These are phyloP conservation scores for Hipparchia semele DNA, from an alignment of 2,888 invertebrate species.

Conservation along the genomic window DNA sequence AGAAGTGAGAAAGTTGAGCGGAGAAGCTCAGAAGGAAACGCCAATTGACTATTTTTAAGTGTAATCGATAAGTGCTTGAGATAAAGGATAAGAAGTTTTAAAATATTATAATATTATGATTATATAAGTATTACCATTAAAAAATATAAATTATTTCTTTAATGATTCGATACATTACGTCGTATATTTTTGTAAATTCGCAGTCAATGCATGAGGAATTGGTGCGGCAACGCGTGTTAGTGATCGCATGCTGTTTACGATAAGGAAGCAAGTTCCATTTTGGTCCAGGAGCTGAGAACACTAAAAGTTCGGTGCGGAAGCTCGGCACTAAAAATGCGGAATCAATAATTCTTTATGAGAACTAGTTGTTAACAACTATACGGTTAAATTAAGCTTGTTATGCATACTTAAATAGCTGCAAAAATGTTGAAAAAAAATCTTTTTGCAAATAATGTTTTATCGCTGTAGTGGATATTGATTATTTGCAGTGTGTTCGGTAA, in stretches of 20 bases:
- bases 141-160: constrained; percentile 62
- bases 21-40: constrained; percentile 72
- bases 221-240: constrained; percentile 59
- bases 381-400: no score
- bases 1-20: constrained; percentile 51
- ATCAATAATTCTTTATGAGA: no score
- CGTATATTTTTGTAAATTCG: constrained; percentile 79
- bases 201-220: constrained; percentile 78
- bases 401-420: no score
- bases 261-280: constrained; percentile 66
- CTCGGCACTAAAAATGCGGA: no score
- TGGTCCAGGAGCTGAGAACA: no score
- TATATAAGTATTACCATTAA: constrained; percentile 64
- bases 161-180: constrained; percentile 65
- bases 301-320: no score
- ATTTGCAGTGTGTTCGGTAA: no score
- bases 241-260: constrained; percentile 59
- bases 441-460: no score
- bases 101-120: constrained; percentile 59
- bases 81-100: constrained; percentile 65
- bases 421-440: no score
- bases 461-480: no score
- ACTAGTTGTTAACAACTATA: no score
- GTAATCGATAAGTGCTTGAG: constrained; percentile 70
- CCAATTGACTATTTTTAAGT: constrained; percentile 73